phyloP scores from a whole-genome alignment of 1,140 invertebrate species.

The Eupeodes corollae region DNA sequence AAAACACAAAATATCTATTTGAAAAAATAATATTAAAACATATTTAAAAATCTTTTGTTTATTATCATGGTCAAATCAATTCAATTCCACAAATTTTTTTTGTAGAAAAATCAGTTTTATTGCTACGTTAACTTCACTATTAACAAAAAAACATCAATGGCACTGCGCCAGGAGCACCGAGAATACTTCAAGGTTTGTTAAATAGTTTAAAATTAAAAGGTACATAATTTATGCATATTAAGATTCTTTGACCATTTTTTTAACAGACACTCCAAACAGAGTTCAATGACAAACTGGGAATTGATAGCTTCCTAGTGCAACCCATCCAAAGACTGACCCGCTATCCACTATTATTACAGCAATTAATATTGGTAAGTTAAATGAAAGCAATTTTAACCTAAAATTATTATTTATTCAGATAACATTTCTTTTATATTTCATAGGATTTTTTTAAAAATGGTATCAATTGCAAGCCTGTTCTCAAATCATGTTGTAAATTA shows the following conservation, averaged over 20 bases:
- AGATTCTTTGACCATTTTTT: no score
- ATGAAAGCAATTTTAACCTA: not conserved
- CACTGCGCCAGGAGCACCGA: conserved; percentile 27
- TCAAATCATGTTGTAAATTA: conserved; percentile 28
- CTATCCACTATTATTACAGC: conserved; percentile 34
- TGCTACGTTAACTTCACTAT: conserved; percentile 32
- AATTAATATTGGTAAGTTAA: conserved; percentile 32
- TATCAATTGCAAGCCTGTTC: conserved; percentile 30
- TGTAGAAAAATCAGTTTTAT: conserved; percentile 30
- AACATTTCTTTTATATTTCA: not conserved
- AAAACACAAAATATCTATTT: no score
- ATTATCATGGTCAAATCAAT: no score
- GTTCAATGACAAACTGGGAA: conserved; percentile 36
- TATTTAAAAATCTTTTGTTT: no score
- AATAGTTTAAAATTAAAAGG: not conserved
- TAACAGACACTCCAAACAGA: conserved; percentile 24
- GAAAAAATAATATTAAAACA: no score
- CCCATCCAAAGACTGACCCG: conserved; percentile 37
- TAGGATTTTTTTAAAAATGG: conserved; percentile 34
- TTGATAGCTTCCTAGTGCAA: conserved; percentile 36
- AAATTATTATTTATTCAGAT: not conserved
- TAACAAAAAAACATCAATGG: conserved; percentile 31
- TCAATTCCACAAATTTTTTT: conserved; percentile 1
- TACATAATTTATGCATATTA: not conserved
- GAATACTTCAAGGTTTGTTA: conserved; percentile 28